Percentiles rank a stretch among this genome's conserved stretches.
These are phyloP conservation scores for Lasioglossum malachurum DNA, from an alignment of 2,888 invertebrate genomes.

Conservation along the genomic window DNA sequence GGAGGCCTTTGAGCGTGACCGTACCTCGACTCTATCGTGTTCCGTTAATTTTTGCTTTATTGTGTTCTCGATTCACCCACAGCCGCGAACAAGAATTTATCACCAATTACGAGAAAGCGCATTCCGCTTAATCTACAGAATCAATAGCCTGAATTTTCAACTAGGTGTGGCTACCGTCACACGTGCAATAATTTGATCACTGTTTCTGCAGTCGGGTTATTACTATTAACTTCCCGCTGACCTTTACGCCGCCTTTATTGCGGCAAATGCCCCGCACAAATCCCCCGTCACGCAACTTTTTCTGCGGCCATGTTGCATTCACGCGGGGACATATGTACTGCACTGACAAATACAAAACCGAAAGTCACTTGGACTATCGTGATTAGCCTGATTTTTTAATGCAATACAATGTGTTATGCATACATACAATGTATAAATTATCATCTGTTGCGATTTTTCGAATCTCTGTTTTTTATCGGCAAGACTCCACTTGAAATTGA, in stretches of 20 bases:
- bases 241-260: background rate
- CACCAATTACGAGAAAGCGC: background rate
- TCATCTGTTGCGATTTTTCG: too few relatives aligned
- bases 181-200: background rate
- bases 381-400: background rate
- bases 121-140: background rate
- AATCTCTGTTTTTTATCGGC: too few relatives aligned
- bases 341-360: background rate
- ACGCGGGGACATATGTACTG: background rate
- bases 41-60: background rate
- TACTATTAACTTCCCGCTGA: background rate
- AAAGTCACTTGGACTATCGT: background rate
- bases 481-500: too few relatives aligned
- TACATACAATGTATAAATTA: too few relatives aligned
- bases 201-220: slow-evolving; percentile 25
- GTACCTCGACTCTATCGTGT: background rate
- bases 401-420: background rate
- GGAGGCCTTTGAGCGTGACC: background rate
- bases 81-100: background rate
- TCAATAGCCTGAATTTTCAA: slow-evolving; percentile 27
- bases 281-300: background rate
- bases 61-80: background rate
- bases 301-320: background rate
- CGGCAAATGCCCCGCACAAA: background rate
- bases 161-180: background rate